phyloP scores from a whole-genome alignment of 23 tunicate genomes.

The Corella eumyota region DNA sequence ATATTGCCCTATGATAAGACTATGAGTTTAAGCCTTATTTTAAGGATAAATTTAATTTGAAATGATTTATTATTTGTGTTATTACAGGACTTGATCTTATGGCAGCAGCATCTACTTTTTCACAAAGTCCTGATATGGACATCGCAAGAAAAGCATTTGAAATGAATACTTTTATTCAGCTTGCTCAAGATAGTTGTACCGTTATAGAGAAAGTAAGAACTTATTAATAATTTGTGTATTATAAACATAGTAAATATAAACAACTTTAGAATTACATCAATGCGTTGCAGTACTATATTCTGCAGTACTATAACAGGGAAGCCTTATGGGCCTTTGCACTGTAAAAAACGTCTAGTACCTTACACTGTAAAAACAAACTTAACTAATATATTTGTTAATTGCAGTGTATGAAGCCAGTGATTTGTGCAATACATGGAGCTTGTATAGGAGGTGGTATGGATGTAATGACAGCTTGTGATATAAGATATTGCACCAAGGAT shows the following conservation, averaged over 20 bases:
- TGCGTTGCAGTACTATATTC: too few relatives aligned
- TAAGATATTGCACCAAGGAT: constrained; percentile 61
- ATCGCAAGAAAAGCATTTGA: constrained; percentile 56
- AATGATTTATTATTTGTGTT: too few relatives aligned
- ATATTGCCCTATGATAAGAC: too few relatives aligned
- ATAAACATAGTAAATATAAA: too few relatives aligned
- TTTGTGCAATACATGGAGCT: constrained; percentile 78
- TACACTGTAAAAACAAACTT: too few relatives aligned
- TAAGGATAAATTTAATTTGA: too few relatives aligned
- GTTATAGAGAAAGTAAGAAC: constrained; percentile 44
- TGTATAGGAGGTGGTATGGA: constrained; percentile 96
- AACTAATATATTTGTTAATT: too few relatives aligned
- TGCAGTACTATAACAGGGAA: too few relatives aligned
- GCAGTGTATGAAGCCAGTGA: constrained; percentile 83
- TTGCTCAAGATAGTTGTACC: constrained; percentile 65
- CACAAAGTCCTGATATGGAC: constrained; percentile 34
- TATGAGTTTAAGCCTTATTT: too few relatives aligned
- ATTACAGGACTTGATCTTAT: constrained; percentile 48
- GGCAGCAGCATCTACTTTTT: constrained; percentile 47
- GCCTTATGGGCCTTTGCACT: too few relatives aligned
- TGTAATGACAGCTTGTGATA: constrained; percentile 87
- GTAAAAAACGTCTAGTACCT: too few relatives aligned
- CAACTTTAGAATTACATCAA: too few relatives aligned
- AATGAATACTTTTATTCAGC: constrained; percentile 36
- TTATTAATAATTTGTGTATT: not conserved